phyloP scores from a whole-genome alignment of 1,140 invertebrate genomes.

The Pogonus chalceus region DNA sequence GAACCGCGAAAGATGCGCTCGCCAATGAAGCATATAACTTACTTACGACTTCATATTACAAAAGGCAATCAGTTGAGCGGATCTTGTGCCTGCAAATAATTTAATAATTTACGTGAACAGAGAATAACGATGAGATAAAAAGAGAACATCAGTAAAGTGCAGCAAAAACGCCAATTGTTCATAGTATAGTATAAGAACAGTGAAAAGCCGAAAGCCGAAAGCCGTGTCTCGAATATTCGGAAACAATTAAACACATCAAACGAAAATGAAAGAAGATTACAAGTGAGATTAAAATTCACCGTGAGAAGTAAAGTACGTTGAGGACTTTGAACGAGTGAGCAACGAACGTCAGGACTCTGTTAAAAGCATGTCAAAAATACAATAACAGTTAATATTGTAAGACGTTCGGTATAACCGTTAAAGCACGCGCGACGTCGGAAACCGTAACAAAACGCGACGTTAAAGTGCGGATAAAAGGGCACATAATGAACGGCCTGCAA shows the following conservation, averaged over 20 bases:
- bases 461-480: background rate
- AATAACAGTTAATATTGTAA: background rate
- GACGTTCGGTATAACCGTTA: background rate
- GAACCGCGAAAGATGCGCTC: background rate
- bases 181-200: too few species aligned
- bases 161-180: too few species aligned
- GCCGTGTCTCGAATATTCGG: background rate
- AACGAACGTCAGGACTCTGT: background rate
- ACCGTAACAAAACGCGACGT: background rate
- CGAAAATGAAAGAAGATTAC: slow-evolving; percentile 6
- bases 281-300: background rate
- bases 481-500: too few species aligned
- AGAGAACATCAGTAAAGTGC: too few species aligned
- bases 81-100: background rate
- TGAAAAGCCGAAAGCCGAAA: background rate
- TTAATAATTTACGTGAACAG: background rate
- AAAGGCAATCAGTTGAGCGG: background rate
- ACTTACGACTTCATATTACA: background rate
- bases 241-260: slow-evolving; percentile 5
- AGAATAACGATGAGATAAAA: background rate
- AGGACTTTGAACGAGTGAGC: too few species aligned
- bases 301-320: background rate
- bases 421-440: background rate
- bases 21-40: background rate
- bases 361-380: background rate